These are phyloP conservation scores for Leucophenga maculata DNA, from an alignment of 2,888 invertebrate genomes.

Conservation along the genomic window DNA sequence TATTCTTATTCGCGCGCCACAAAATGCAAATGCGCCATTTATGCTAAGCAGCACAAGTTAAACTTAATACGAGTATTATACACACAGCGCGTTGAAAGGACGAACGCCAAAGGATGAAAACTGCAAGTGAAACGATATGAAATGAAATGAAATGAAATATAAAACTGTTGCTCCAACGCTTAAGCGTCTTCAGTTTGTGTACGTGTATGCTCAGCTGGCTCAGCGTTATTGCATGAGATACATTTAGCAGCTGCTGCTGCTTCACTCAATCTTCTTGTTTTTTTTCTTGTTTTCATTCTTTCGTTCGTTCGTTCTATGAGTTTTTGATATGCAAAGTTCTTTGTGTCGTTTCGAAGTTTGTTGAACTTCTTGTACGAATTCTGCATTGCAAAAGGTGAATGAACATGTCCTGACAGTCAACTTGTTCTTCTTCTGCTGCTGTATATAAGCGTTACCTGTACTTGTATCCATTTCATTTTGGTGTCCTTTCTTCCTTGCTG, in stretches of 20 bases:
- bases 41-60: neutral
- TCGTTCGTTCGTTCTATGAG: neutral
- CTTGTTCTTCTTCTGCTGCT: too few species aligned
- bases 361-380: neutral
- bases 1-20: too few species aligned
- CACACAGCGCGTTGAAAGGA: too few species aligned
- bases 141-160: neutral
- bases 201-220: too few species aligned
- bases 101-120: too few species aligned
- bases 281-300: neutral
- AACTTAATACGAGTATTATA: neutral
- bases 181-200: too few species aligned
- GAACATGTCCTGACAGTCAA: neutral
- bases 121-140: too few species aligned
- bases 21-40: too few species aligned
- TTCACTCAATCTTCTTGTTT: too few species aligned
- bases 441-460: neutral
- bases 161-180: neutral
- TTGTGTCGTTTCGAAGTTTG: constrained; percentile 2
- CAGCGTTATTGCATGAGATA: too few species aligned
- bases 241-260: too few species aligned
- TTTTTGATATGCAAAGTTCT: constrained; percentile 7
- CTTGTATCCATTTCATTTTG: constrained; percentile 25
- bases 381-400: neutral
- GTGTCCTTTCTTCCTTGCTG: neutral